Conservation (phyloP, 37 sponge, comb jelly and placozoan genomes). For the Cliona cf. orientalis region DNA sequence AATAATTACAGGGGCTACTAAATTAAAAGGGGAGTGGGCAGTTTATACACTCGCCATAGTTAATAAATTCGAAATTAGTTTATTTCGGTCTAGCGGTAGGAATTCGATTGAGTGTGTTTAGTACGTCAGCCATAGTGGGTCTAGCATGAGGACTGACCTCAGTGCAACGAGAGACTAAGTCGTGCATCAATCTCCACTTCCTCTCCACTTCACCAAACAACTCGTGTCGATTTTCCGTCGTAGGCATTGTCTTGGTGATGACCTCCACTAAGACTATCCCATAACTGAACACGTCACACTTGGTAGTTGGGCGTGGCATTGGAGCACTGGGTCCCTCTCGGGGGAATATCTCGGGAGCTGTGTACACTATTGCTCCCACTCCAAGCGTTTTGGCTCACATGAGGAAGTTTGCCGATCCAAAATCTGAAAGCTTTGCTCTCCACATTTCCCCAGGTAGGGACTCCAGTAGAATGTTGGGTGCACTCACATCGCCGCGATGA, state of each 20-base stretch:
- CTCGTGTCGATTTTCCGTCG: slow-evolving; percentile 5
- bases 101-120: not conserved
- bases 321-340: not conserved
- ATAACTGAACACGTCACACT: slow-evolving; percentile 82
- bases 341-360: slow-evolving; percentile 68
- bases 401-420: slow-evolving; percentile 78
- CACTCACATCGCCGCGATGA: slow-evolving; percentile 83
- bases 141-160: not conserved
- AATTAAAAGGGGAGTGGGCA: too few relatives aligned
- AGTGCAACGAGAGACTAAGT: slow-evolving; percentile 17
- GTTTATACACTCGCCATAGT: too few relatives aligned
- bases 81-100: too few relatives aligned
- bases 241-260: slow-evolving; percentile 37
- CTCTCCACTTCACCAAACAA: not conserved
- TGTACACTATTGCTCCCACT: slow-evolving; percentile 72
- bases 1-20: too few relatives aligned
- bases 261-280: slow-evolving; percentile 76
- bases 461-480: slow-evolving; percentile 75
- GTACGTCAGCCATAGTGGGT: slow-evolving; percentile 17
- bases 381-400: slow-evolving; percentile 29
- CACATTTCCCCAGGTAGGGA: slow-evolving; percentile 29
- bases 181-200: slow-evolving; percentile 5
- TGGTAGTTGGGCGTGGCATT: slow-evolving; percentile 59
- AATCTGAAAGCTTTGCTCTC: slow-evolving; percentile 82
- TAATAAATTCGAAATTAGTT: too few relatives aligned